Base-by-base conservation (phyloP, 1,140 invertebrate genomes). In the Galleria mellonella region DNA sequence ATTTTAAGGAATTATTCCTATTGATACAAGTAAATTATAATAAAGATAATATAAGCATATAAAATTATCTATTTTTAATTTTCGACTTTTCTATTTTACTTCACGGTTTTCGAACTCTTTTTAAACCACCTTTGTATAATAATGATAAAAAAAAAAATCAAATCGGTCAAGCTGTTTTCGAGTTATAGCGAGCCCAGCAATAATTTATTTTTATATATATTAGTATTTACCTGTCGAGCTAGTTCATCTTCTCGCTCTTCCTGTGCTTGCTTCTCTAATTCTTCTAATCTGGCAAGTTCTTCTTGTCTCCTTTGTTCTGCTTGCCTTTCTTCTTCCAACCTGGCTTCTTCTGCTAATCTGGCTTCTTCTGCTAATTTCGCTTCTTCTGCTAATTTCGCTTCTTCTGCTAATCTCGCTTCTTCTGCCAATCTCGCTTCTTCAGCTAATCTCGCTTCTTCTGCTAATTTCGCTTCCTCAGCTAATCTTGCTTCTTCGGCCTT, bases 221-320 rank as follows among this genome's bases (percentile, higher is more conserved):
- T 39, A 39, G 14, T 0, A 36, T 9, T 55, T 67, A 87, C 86
- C 76, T 90, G 89, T 53, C 88, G 75, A 36, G 89, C 89, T 32
- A 90, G 69, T 72, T 91, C 90, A 11, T 76, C 87, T 68, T 90
- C 89, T 4, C 84, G 76, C 55, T 90, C 89, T 66, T 89, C 88
- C 61, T 86, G 81, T 2, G 89, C 89, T 42, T 89, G 83, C 55
- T 70, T 78, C 47, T 87, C 85, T 12, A 87, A 51, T 79, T 91
- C 90, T 47, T 76, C 77, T 42, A 86, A 66, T 43, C 82, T 77
- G 2, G 72, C 79, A 9, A 89, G 62, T 62, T 89, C 88, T 47
- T 89, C 88, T 52, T 89, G 87, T 39, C 87, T 84, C 13, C 74
- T 77, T 53, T 89, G 88, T 74, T 90, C 89, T 31, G 90, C 90